Percentiles rank a stretch among this genome's conserved stretches.
Evolutionary conservation across 2,113 vertebrate genomes (phyloP).

Genomic region (Colaptes auratus): DNA sequence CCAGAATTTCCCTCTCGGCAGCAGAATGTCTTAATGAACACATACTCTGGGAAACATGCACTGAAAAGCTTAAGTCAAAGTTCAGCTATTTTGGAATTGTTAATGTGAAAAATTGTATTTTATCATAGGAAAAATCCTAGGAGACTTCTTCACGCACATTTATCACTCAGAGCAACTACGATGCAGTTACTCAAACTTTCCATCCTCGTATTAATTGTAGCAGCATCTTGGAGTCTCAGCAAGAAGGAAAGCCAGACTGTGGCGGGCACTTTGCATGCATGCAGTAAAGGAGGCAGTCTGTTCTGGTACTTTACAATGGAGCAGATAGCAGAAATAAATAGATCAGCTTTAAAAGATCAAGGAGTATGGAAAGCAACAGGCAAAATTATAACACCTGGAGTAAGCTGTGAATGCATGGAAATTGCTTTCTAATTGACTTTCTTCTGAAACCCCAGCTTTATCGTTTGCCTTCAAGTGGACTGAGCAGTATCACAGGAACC

Average conservation of each 20-base stretch:
- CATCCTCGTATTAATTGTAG: not conserved
- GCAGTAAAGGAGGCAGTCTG: not conserved
- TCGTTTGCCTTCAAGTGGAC: not conserved
- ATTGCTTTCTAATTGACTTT: not conserved
- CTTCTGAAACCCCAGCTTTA: not conserved
- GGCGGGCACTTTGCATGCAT: fast-evolving
- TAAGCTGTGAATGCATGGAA: not conserved
- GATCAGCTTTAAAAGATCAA: not conserved
- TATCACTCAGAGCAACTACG: not conserved
- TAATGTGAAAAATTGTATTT: conserved; percentile 42
- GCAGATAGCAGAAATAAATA: conserved; percentile 4
- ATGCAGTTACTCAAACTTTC: conserved; percentile 43
- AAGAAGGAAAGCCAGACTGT: not conserved
- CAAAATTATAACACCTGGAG: not conserved
- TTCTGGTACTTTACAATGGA: not conserved
- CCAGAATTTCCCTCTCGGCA: not conserved
- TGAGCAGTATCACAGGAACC: not conserved
- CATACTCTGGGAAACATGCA: not conserved
- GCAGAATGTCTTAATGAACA: not conserved
- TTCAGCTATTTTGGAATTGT: conserved; percentile 34
- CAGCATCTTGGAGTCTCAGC: conserved; percentile 8
- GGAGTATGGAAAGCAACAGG: not conserved
- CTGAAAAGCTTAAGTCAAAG: conserved; percentile 9
- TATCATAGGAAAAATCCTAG: not conserved
- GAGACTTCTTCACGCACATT: not conserved